Evolutionary conservation across 2,797 vertebrate species (phyloP), one percentile per base, ranked within the genome.

Genomic region (Lophotriccus pileatus): DNA sequence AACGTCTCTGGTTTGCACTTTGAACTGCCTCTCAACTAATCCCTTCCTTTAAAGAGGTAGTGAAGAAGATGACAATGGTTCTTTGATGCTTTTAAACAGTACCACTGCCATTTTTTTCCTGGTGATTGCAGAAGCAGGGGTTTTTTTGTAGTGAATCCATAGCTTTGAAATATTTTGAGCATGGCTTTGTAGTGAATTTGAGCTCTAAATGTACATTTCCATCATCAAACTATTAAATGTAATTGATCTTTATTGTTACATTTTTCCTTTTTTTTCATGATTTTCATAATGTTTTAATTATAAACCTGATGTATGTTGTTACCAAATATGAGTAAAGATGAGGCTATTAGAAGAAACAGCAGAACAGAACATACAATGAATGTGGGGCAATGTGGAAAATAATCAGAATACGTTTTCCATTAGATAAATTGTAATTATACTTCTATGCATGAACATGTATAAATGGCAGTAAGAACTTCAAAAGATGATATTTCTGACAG

Each of bases 61-160:
- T 46, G 78, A 92, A 89, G 84, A 92, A 83, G 74, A 94, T 0
- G 12, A 81, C 69, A 87, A 72, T 60, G 32, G 14, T 89, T 87
- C 96, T 96, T 96, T 97, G 95, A 96, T 89, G 90, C 90, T 97
- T 92, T 90, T 87, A 94, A 95, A 91, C 82, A 90, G 62, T 89
- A 93, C 89, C 87, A 85, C 62, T 82, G 67, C 43, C 81, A 62
- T 8, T 8, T 64, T 93, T 94, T 87, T 92, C 15, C 81, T 89
- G 55, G 21, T 8, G 10, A 91, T 89, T 81, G 67, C 41, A 78
- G 79, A 89, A 91, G 75, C 56, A 87, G 56, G 12, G 6, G 4
- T 5, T 58, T 90, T 88, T 89, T 73, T 94, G 37, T 82, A 75
- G 77, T 80, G 69, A 34, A 76, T 80, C 56, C 59, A 68, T 89